Evolutionary conservation across 2,888 invertebrate species (phyloP).

Genomic region (Scaptomyza tumidula): DNA sequence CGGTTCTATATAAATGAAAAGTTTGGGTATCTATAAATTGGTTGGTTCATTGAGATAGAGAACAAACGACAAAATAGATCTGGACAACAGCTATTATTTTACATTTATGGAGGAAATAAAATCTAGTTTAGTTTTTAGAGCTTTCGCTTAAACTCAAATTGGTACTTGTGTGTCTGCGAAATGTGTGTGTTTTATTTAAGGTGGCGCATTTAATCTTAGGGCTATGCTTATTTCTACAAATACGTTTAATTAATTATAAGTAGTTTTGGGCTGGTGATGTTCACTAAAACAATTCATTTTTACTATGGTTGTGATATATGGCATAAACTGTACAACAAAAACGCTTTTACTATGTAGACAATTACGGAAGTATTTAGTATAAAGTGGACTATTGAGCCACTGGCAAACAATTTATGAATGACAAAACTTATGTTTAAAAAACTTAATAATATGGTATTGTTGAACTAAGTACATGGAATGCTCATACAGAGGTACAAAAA

Average conservation of each 20-base stretch:
- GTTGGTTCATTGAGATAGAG: slow-evolving; percentile 9
- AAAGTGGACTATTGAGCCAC: too few relatives aligned
- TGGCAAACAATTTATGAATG: slow-evolving; percentile 1
- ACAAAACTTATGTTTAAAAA: slow-evolving; percentile 12
- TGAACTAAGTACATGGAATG: slow-evolving; percentile 41
- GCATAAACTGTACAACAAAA: slow-evolving; percentile 68
- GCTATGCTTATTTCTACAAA: slow-evolving; percentile 71
- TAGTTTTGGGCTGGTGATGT: slow-evolving; percentile 18
- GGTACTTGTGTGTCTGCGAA: slow-evolving; percentile 33
- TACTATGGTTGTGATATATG: slow-evolving; percentile 39
- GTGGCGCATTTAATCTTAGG: slow-evolving; percentile 52
- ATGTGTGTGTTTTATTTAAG: slow-evolving; percentile 17
- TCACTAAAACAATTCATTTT: slow-evolving; percentile 43
- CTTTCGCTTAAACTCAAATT: slow-evolving; percentile 36
- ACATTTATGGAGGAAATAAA: slow-evolving; percentile 47
- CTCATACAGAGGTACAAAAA: slow-evolving; percentile 18
- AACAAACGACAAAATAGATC: slow-evolving; percentile 14
- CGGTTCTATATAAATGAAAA: slow-evolving; percentile 48
- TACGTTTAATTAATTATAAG: slow-evolving; percentile 57
- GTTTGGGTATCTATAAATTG: slow-evolving; percentile 12
- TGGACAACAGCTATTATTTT: slow-evolving; percentile 35
- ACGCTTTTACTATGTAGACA: slow-evolving; percentile 22
- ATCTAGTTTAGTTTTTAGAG: slow-evolving; percentile 25
- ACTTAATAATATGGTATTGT: slow-evolving; percentile 2
- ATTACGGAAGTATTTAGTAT: slow-evolving; percentile 37